Evolutionary conservation across 1,140 invertebrate species (phyloP).

Genomic region (Heliconius nattereri): DNA sequence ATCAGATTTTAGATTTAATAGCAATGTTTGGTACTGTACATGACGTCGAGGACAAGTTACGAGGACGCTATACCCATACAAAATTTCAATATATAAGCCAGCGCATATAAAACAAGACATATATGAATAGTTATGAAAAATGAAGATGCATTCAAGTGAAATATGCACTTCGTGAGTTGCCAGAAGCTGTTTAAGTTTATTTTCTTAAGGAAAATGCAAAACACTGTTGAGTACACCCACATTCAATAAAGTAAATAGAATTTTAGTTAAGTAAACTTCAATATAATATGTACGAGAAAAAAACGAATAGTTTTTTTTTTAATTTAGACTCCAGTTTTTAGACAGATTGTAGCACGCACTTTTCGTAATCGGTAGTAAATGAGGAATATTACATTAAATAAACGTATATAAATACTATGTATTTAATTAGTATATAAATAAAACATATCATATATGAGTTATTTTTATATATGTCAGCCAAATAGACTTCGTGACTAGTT

Average conservation of each 20-base stretch:
- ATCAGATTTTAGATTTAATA: slow-evolving; percentile 28
- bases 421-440: too few relatives aligned
- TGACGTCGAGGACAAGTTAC: slow-evolving; percentile 27
- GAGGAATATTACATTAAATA: too few relatives aligned
- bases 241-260: background rate
- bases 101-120: background rate
- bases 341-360: too few relatives aligned
- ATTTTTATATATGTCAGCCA: background rate
- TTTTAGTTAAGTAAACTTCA: background rate
- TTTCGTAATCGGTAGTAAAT: too few relatives aligned
- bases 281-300: background rate
- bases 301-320: too few relatives aligned
- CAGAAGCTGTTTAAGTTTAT: background rate
- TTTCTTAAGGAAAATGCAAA: background rate
- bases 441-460: background rate
- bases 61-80: slow-evolving; percentile 7
- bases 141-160: slow-evolving; percentile 17
- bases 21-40: slow-evolving; percentile 20
- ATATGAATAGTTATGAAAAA: slow-evolving; percentile 18
- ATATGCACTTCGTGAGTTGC: slow-evolving; percentile 13
- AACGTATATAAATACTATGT: too few relatives aligned
- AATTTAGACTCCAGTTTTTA: too few relatives aligned
- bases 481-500: background rate
- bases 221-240: background rate
- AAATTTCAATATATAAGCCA: slow-evolving; percentile 24